Conservation (phyloP, 2,888 invertebrate species). For the Tipula vernalis region DNA sequence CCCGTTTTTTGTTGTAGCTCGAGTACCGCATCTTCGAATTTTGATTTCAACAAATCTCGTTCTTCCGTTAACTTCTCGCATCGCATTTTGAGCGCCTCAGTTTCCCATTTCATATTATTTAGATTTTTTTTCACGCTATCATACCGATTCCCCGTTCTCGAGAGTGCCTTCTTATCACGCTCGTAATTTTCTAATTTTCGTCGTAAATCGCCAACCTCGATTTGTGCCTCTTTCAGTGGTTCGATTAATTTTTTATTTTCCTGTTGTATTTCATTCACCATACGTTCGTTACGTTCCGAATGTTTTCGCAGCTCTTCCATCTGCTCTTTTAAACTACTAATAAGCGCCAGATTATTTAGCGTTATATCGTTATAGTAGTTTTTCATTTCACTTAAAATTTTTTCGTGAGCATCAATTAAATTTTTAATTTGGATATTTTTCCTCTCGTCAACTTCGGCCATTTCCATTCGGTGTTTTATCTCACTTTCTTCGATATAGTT, state of each 20-base stretch:
- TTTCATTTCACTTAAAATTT: slow-evolving; percentile 78
- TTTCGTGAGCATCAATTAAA: slow-evolving; percentile 69
- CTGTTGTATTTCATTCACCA: slow-evolving; percentile 42
- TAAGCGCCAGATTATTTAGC: slow-evolving; percentile 80
- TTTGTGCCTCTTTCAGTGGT: slow-evolving; percentile 57
- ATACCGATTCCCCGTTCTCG: slow-evolving; percentile 31
- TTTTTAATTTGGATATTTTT: slow-evolving; percentile 79
- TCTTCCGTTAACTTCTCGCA: slow-evolving; percentile 66
- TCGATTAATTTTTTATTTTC: slow-evolving; percentile 63
- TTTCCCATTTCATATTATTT: slow-evolving; percentile 48
- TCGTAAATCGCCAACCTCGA: slow-evolving; percentile 53
- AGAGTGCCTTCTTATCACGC: slow-evolving; percentile 66
- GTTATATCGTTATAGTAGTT: slow-evolving; percentile 93
- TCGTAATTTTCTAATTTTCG: slow-evolving; percentile 70
- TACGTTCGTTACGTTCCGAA: slow-evolving; percentile 63
- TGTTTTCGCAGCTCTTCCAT: slow-evolving; percentile 63
- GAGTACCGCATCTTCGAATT: slow-evolving; percentile 70
- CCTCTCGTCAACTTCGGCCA: slow-evolving; percentile 79
- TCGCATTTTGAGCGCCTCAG: slow-evolving; percentile 58
- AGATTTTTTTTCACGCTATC: slow-evolving; percentile 39
- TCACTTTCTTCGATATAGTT: slow-evolving; percentile 58
- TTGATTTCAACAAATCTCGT: slow-evolving; percentile 61
- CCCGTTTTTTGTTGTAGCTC: slow-evolving; percentile 82
- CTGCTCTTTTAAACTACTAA: slow-evolving; percentile 79
- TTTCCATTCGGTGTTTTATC: slow-evolving; percentile 65